Conservation (phyloP, 2,888 invertebrate species). For the Andrena bucephala region DNA sequence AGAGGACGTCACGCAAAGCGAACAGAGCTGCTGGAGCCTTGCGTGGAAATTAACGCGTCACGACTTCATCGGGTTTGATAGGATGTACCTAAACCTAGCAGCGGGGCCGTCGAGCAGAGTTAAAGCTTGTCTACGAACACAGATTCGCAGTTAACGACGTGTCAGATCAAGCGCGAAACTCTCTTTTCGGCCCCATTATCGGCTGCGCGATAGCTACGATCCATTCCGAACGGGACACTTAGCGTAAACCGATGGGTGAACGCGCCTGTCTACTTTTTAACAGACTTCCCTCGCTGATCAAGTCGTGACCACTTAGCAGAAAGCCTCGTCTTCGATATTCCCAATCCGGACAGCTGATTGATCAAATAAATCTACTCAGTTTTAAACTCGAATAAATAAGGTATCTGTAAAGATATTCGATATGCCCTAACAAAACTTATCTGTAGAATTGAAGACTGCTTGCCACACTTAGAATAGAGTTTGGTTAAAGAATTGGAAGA, state of each 20-base stretch:
- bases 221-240: constrained; percentile 11
- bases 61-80: constrained; percentile 77
- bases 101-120: constrained; percentile 56
- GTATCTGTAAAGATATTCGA: too few relatives aligned
- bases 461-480: background rate
- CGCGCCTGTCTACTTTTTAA: background rate
- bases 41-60: constrained; percentile 80
- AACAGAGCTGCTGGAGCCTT: constrained; percentile 67
- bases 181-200: constrained; percentile 47
- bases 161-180: constrained; percentile 60
- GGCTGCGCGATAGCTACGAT: constrained; percentile 7
- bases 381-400: too few relatives aligned
- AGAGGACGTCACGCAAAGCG: constrained; percentile 77
- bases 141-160: constrained; percentile 56
- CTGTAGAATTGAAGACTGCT: too few relatives aligned
- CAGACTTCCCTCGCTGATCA: background rate
- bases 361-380: background rate
- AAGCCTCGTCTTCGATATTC: background rate
- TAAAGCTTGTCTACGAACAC: constrained; percentile 54
- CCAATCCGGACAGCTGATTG: background rate
- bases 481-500: background rate
- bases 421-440: too few relatives aligned
- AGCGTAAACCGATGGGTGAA: constrained; percentile 12
- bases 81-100: constrained; percentile 63
- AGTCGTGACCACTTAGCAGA: background rate